Evolutionary conservation across 2,113 vertebrate genomes (phyloP).

Genomic region (Apeltes quadracus): DNA sequence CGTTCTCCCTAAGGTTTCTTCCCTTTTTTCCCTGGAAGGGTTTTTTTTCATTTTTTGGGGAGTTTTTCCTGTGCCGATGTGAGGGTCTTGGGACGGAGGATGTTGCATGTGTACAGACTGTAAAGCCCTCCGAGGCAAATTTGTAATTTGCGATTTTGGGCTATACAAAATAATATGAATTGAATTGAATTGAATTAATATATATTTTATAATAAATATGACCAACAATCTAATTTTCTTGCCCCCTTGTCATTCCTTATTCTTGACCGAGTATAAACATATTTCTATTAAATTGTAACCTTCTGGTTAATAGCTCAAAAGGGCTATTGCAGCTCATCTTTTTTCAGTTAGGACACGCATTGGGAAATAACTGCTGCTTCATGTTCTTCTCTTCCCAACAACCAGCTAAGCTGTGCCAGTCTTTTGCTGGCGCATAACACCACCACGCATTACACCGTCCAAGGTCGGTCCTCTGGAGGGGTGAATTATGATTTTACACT

Average conservation of each 20-base stretch:
- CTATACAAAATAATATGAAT: too few species aligned
- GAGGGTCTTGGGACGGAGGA: too few species aligned
- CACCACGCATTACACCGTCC: conserved; percentile 47
- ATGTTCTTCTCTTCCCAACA: conserved; percentile 38
- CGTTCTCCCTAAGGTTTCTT: too few species aligned
- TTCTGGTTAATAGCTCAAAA: conserved; percentile 15
- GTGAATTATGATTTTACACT: conserved; percentile 42
- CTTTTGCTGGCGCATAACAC: conserved; percentile 44
- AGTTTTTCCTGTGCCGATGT: too few species aligned
- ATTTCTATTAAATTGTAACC: neutral
- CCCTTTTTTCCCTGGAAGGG: too few species aligned
- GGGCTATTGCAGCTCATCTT: conserved; percentile 5
- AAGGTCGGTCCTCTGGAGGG: conserved; percentile 58
- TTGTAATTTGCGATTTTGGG: too few species aligned
- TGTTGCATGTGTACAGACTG: too few species aligned
- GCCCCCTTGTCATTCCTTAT: neutral
- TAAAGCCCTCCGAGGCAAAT: too few species aligned
- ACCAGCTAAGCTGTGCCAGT: conserved; percentile 50
- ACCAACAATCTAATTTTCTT: neutral
- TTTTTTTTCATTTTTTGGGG: too few species aligned
- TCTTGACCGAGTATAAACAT: neutral
- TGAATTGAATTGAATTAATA: too few species aligned
- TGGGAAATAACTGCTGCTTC: conserved; percentile 60
- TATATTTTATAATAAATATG: too few species aligned
- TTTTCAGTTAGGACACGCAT: conserved; percentile 24